Evolutionary conservation across 2,797 vertebrate species (phyloP).

Genomic region (Allobates femoralis): DNA sequence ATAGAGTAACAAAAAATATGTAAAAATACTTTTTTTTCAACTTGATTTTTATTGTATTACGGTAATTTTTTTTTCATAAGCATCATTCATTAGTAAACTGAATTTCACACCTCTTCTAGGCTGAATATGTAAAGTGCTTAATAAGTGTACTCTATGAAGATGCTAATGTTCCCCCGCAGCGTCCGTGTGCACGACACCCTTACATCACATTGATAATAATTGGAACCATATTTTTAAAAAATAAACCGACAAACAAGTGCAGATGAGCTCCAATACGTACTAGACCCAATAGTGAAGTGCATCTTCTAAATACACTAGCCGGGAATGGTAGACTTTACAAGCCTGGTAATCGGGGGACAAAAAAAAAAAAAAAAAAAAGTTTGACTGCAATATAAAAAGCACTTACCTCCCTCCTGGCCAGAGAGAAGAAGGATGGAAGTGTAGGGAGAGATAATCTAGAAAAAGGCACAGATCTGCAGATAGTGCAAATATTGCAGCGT

Average conservation of each 20-base stretch:
- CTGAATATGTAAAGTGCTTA: too few species aligned
- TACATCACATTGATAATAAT: background rate
- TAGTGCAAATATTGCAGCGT: conserved; percentile 30
- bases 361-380: background rate
- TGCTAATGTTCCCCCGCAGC: too few species aligned
- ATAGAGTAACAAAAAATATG: too few species aligned
- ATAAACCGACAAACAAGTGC: background rate
- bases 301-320: background rate
- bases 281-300: background rate
- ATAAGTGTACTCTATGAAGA: too few species aligned
- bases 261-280: background rate
- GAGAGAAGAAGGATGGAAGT: background rate
- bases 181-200: too few species aligned
- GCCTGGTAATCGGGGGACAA: background rate
- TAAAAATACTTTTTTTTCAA: too few species aligned
- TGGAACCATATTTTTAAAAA: background rate
- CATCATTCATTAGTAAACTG: too few species aligned
- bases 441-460: conserved; percentile 7
- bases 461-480: conserved; percentile 40
- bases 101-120: too few species aligned
- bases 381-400: background rate
- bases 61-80: too few species aligned
- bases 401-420: background rate
- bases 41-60: too few species aligned
- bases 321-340: background rate